Evolutionary conservation across 2,797 vertebrate genomes (phyloP).

Genomic region (Rhyacichthys aspro): DNA sequence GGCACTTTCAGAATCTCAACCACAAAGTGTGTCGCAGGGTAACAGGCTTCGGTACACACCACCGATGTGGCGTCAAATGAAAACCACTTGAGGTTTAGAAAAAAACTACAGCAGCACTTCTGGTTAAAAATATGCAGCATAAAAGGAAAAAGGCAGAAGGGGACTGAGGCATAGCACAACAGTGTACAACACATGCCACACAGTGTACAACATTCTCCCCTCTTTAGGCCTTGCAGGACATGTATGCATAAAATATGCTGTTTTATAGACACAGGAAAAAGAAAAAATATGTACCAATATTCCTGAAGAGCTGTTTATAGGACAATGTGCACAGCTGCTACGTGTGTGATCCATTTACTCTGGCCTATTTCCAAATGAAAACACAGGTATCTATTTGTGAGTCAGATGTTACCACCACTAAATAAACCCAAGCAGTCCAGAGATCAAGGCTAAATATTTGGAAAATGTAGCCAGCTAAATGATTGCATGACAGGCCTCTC

Average conservation of each 20-base stretch:
- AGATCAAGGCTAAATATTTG: constrained; percentile 6
- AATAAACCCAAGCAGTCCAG: constrained; percentile 6
- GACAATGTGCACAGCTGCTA: constrained; percentile 26
- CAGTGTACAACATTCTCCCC: neutral
- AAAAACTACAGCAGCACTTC: neutral
- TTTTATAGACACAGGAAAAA: no score
- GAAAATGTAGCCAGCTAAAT: constrained; percentile 1
- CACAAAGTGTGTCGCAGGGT: neutral
- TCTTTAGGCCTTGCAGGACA: neutral
- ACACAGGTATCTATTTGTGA: constrained; percentile 1
- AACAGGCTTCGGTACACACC: no score
- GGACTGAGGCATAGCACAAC: no score
- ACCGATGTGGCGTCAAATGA: neutral
- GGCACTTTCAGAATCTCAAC: neutral
- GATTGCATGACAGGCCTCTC: neutral
- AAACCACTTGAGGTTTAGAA: constrained; percentile 19
- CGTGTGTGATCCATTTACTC: constrained; percentile 31
- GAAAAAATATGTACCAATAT: neutral
- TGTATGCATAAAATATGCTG: neutral
- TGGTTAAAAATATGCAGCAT: constrained; percentile 36
- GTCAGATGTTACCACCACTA: neutral
- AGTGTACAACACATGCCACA: neutral
- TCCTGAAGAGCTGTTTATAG: neutral
- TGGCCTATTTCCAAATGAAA: constrained; percentile 42
- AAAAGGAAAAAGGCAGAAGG: constrained; percentile 32